Percentiles rank a stretch among this genome's conserved stretches.
Conservation (phyloP, 53 echinoderm and acorn worm genomes). For the Astropecten irregularis region DNA sequence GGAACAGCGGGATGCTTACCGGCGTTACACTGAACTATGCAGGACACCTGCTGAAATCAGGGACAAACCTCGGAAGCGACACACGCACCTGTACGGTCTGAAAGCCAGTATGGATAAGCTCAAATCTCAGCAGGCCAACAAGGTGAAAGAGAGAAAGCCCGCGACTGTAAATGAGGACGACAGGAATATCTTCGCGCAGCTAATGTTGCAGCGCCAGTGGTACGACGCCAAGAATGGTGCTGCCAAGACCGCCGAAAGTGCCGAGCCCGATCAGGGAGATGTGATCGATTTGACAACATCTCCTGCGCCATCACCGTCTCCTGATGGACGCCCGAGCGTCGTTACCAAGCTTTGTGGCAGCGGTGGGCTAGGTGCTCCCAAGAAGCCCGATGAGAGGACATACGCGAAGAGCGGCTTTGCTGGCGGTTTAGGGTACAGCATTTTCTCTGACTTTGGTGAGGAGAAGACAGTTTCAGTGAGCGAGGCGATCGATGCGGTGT, state of each 20-base stretch:
- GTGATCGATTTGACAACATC: constrained; percentile 54
- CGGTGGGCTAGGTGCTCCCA: neutral
- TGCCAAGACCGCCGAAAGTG: neutral
- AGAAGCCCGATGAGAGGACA: neutral
- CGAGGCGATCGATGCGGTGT: constrained; percentile 33
- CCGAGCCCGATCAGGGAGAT: neutral
- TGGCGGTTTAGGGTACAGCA: too few relatives aligned
- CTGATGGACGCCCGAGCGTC: neutral
- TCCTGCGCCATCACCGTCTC: constrained; percentile 24
- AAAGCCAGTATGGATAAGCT: constrained; percentile 27
- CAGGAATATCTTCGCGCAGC: constrained; percentile 27
- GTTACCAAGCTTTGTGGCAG: neutral
- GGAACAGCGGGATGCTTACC: neutral
- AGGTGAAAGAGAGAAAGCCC: neutral
- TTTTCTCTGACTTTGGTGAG: neutral
- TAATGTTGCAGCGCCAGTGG: constrained; percentile 27
- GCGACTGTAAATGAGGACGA: neutral
- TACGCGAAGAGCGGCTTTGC: neutral
- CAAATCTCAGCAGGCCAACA: constrained; percentile 9
- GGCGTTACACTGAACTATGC: neutral
- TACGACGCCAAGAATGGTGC: neutral
- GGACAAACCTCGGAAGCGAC: constrained; percentile 26
- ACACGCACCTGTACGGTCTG: neutral
- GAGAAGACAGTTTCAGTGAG: constrained; percentile 25
- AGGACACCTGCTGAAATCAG: neutral